A percentile compares a stretch with the other conserved stretches of the same genome.
Evolutionary conservation across 2,113 vertebrate species (phyloP).

Genomic region (Tragelaphus buxtoni): DNA sequence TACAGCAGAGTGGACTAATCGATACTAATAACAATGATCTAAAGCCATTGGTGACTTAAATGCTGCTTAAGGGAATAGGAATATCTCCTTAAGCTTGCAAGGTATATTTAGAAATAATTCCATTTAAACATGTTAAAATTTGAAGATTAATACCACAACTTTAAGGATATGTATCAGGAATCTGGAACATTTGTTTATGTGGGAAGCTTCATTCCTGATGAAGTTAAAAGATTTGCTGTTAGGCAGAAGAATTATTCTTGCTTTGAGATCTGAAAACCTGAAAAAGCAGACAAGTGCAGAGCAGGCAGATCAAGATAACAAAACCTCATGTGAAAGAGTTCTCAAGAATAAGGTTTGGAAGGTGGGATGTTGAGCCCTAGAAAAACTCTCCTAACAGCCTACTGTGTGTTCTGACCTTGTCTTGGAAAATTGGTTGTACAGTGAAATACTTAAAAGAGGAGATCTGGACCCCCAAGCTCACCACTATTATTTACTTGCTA

Average conservation of each 20-base stretch:
- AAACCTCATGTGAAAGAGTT: neutral
- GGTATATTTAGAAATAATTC: conserved; percentile 5
- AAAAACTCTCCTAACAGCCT: neutral
- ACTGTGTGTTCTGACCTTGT: neutral
- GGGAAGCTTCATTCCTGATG: neutral
- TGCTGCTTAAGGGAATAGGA: conserved; percentile 16
- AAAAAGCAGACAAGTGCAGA: neutral
- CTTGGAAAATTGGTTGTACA: neutral
- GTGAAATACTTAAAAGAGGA: neutral
- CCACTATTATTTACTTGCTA: neutral
- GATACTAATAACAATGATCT: neutral
- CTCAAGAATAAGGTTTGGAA: neutral
- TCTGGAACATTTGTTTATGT: neutral
- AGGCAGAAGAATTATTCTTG: conserved; percentile 3
- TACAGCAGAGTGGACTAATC: neutral
- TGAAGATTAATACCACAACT: neutral
- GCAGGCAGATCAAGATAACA: neutral
- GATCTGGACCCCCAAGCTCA: neutral
- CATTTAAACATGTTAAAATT: neutral
- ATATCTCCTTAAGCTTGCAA: neutral
- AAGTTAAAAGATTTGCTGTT: conserved; percentile 22
- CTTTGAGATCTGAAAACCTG: neutral
- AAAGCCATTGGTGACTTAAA: neutral
- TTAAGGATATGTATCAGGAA: conserved; percentile 3
- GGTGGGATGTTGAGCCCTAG: neutral